Evolutionary conservation across 2,888 invertebrate species (phyloP).

Genomic region (Tetragnatha montana): DNA sequence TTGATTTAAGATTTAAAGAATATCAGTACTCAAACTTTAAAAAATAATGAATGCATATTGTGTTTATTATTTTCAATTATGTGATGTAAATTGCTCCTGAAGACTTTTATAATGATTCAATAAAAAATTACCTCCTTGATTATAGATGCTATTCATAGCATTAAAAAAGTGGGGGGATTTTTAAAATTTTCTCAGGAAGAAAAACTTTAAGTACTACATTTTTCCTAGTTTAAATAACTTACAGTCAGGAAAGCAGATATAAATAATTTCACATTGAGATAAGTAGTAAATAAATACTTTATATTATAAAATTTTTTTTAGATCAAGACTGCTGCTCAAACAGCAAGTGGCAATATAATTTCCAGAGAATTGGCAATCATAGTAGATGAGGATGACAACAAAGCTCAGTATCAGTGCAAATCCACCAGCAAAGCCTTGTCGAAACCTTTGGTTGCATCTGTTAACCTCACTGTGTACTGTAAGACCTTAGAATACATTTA

Average conservation of each 20-base stretch:
- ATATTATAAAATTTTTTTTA: constrained; percentile 5
- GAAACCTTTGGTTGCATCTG: constrained; percentile 88
- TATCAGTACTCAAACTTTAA: too few relatives aligned
- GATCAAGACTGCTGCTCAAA: constrained; percentile 84
- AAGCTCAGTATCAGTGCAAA: constrained; percentile 93
- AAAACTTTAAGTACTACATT: background rate
- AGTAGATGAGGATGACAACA: constrained; percentile 93
- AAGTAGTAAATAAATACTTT: background rate
- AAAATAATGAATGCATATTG: too few relatives aligned
- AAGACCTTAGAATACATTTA: constrained; percentile 79
- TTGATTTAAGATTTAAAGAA: too few relatives aligned
- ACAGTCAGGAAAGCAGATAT: background rate
- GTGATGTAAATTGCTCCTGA: too few relatives aligned
- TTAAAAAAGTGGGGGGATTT: too few relatives aligned
- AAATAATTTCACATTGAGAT: background rate
- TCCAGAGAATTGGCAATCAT: constrained; percentile 88
- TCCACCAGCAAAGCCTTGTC: constrained; percentile 92
- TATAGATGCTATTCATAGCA: too few relatives aligned
- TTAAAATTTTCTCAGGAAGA: too few relatives aligned
- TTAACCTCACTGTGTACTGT: constrained; percentile 93
- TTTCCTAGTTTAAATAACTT: background rate
- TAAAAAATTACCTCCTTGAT: too few relatives aligned
- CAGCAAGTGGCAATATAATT: constrained; percentile 86
- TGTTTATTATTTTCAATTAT: too few relatives aligned
- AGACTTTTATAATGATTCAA: too few relatives aligned